Evolutionary conservation across 1,140 invertebrate species (phyloP).

Genomic region (Scylla paramamosain): DNA sequence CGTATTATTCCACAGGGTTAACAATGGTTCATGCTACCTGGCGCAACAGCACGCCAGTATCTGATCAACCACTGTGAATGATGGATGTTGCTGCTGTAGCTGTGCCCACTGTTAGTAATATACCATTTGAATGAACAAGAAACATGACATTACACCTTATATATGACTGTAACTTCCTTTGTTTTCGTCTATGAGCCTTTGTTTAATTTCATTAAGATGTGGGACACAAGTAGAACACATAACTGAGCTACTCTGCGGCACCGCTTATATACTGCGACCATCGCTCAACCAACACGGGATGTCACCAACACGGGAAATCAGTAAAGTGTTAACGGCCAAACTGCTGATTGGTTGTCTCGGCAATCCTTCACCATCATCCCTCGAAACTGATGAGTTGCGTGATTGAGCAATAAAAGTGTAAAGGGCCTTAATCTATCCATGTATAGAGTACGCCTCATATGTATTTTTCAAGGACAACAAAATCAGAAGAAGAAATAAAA

Average conservation of each 20-base stretch:
- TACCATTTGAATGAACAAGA: neutral
- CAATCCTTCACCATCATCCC: conserved; percentile 48
- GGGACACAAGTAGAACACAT: conserved; percentile 53
- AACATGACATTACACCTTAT: neutral
- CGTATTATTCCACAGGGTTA: conserved; percentile 44
- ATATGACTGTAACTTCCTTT: conserved; percentile 56
- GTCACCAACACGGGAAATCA: conserved; percentile 42
- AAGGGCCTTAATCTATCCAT: no score
- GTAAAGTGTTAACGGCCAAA: conserved; percentile 50
- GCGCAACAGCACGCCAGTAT: conserved; percentile 48
- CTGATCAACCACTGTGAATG: conserved; percentile 45
- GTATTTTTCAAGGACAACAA: no score
- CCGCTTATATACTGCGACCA: conserved; percentile 31
- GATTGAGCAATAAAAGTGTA: conserved; percentile 21
- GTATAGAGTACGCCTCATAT: conserved; percentile 16
- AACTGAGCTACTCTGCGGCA: conserved; percentile 41
- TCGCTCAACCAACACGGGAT: conserved; percentile 47
- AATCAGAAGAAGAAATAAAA: no score
- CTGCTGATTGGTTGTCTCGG: conserved; percentile 48
- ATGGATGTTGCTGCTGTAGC: conserved; percentile 39
- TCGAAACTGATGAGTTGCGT: conserved; percentile 61
- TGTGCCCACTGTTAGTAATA: neutral
- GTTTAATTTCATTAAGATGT: conserved; percentile 55
- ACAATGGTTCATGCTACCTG: conserved; percentile 35
- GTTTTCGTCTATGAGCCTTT: conserved; percentile 59